Percentiles rank a stretch among this genome's conserved stretches.
These are phyloP conservation scores for Drosophila longiperda DNA, from an alignment of 2,888 invertebrate genomes.

Conservation along the genomic window DNA sequence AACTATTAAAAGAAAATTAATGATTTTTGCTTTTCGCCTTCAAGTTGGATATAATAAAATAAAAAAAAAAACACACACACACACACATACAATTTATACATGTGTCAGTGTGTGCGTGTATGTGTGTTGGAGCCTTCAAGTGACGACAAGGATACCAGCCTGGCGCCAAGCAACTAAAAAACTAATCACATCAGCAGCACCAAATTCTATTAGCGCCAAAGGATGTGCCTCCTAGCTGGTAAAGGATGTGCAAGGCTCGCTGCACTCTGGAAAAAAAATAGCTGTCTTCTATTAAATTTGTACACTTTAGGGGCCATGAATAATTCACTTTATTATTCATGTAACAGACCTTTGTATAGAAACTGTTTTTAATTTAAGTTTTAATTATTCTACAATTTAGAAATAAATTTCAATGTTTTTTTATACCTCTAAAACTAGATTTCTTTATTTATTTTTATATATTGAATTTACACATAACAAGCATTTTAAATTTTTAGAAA, in stretches of 20 bases:
- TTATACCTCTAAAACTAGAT: too few species aligned
- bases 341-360: background rate
- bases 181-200: conserved; percentile 61
- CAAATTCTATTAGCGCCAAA: conserved; percentile 68
- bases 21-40: conserved; percentile 62
- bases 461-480: too few species aligned
- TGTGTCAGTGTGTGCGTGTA: conserved; percentile 10
- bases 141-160: conserved; percentile 57
- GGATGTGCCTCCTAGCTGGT: conserved; percentile 6
- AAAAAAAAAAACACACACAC: background rate
- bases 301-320: background rate
- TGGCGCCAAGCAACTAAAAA: conserved; percentile 64
- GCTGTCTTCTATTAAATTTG: background rate
- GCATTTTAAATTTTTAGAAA: too few species aligned
- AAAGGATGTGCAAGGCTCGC: background rate
- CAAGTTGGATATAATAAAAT: conserved; percentile 52
- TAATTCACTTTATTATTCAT: background rate
- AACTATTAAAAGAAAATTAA: conserved; percentile 73
- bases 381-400: too few species aligned
- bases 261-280: background rate
- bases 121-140: conserved; percentile 19
- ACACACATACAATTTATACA: conserved; percentile 13
- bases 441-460: too few species aligned
- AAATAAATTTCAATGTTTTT: too few species aligned
- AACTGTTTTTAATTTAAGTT: too few species aligned